Conservation (phyloP, 2,888 invertebrate species). For the Orchestes rusci region DNA sequence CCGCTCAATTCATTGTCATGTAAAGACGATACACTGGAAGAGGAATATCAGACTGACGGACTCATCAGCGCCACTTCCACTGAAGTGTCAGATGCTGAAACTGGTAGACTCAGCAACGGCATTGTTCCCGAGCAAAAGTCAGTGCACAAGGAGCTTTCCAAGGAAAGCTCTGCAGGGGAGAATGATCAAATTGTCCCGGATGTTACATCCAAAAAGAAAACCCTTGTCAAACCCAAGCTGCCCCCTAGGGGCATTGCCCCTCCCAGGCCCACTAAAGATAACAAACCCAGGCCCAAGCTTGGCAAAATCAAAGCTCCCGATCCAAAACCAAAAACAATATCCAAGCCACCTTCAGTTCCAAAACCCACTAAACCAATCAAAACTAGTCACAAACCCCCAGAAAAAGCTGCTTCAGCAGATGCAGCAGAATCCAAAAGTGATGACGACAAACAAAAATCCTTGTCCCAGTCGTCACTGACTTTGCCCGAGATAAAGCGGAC, state of each 20-base stretch:
- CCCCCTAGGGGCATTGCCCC: conserved; percentile 21
- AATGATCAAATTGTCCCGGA: conserved; percentile 45
- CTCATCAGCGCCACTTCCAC: conserved; percentile 29
- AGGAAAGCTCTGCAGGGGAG: conserved; percentile 33
- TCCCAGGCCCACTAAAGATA: conserved; percentile 24
- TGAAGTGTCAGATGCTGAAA: conserved; percentile 29
- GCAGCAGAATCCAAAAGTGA: conserved; percentile 21
- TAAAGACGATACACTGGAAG: conserved; percentile 80
- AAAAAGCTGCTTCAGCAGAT: conserved; percentile 28
- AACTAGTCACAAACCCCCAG: conserved; percentile 12
- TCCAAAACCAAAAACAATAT: conserved; percentile 12
- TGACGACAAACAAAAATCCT: conserved; percentile 39
- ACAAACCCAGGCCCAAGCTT: conserved; percentile 11
- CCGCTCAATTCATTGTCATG: conserved; percentile 82
- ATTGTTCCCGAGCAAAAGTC: conserved; percentile 14
- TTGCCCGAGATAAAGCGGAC: conserved; percentile 48
- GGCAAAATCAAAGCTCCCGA: conserved; percentile 20
- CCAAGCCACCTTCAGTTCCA: conserved; percentile 16
- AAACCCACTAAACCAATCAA: conserved; percentile 7
- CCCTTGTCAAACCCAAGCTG: conserved; percentile 24
- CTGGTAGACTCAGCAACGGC: conserved; percentile 17
- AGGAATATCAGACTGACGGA: conserved; percentile 49
- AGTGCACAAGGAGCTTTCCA: conserved; percentile 9
- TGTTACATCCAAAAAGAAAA: conserved; percentile 30
- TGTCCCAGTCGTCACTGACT: conserved; percentile 32